Percentiles rank a stretch among this genome's conserved stretches.
Conservation (phyloP, 2,113 vertebrate genomes). For the Daubentonia madagascariensis region DNA sequence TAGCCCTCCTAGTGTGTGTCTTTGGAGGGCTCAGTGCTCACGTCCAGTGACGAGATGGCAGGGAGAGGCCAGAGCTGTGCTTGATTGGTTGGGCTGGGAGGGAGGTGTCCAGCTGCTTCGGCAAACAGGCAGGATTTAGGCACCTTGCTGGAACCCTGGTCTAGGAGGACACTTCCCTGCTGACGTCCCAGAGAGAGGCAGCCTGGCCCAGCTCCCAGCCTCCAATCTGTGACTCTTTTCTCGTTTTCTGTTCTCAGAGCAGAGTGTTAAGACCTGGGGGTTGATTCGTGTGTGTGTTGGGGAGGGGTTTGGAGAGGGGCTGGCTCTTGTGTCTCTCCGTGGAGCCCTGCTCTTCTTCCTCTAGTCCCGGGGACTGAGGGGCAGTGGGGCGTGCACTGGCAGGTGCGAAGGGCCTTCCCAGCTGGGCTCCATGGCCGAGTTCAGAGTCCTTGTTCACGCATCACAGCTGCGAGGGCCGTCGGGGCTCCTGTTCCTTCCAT, state of each 20-base stretch:
- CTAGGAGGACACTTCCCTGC: neutral
- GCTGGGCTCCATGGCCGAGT: neutral
- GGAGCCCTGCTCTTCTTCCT: neutral
- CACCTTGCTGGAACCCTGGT: neutral
- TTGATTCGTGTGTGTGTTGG: neutral
- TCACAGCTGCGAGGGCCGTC: neutral
- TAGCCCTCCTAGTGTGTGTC: neutral
- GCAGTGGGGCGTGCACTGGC: neutral
- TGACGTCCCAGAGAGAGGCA: neutral
- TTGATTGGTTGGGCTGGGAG: rapidly evolving
- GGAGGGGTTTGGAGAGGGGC: neutral
- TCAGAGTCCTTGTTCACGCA: neutral
- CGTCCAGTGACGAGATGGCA: rapidly evolving
- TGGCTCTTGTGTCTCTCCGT: too few species aligned
- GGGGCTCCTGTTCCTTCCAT: neutral
- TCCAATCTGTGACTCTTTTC: neutral
- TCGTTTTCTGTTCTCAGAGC: neutral
- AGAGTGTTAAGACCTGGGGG: neutral
- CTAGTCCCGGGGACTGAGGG: rapidly evolving
- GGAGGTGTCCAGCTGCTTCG: rapidly evolving
- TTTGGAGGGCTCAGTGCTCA: neutral
- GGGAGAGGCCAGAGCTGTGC: too few species aligned
- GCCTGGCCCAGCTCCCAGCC: neutral
- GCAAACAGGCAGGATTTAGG: neutral
- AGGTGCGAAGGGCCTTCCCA: rapidly evolving